phyloP scores from a whole-genome alignment of 2,113 vertebrate genomes.

The Cochlearius cochlearius region DNA sequence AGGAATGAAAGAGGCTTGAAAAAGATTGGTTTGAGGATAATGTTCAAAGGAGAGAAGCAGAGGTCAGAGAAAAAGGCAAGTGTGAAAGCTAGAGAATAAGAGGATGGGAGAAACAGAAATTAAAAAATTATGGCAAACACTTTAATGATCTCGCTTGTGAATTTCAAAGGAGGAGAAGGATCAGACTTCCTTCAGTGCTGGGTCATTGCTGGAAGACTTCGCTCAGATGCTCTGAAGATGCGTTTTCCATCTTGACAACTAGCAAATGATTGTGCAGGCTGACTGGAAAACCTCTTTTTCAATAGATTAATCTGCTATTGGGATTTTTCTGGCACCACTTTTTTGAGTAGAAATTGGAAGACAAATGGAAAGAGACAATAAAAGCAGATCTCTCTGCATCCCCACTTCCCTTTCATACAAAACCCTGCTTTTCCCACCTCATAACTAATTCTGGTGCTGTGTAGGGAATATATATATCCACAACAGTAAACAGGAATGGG shows the following conservation, averaged over 20 bases:
- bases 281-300: background rate
- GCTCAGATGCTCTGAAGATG: background rate
- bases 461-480: background rate
- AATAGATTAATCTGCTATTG: background rate
- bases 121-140: background rate
- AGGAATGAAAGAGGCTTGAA: background rate
- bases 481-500: background rate
- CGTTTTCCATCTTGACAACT: background rate
- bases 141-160: background rate
- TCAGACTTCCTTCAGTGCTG: background rate
- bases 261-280: background rate
- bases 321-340: background rate
- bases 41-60: background rate
- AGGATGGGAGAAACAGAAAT: background rate
- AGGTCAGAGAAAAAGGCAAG: background rate
- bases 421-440: background rate
- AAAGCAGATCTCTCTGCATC: background rate
- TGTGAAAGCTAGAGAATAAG: background rate
- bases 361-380: background rate
- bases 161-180: slow-evolving; percentile 30
- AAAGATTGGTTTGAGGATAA: background rate
- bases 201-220: background rate
- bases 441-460: background rate
- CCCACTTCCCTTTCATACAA: background rate
- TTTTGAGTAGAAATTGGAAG: background rate